Percentiles rank a stretch among this genome's conserved stretches.
Evolutionary conservation across 2,888 invertebrate genomes (phyloP).

Genomic region (Epinotia demarniana): DNA sequence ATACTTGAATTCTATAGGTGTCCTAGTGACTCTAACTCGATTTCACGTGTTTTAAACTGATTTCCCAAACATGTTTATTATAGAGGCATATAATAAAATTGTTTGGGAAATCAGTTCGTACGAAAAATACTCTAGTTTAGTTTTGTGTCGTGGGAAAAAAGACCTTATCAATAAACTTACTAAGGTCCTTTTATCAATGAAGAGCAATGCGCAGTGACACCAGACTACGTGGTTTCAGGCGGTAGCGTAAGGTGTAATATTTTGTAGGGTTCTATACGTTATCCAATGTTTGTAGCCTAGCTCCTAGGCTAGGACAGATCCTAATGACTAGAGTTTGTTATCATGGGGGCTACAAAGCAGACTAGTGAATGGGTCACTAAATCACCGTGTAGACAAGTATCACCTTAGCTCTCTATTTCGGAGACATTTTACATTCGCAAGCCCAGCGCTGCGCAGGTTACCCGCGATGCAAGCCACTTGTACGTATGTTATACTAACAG

Average conservation of each 20-base stretch:
- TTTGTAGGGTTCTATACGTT: slow-evolving; percentile 23
- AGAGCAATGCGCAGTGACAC: not conserved
- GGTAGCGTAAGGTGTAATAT: slow-evolving; percentile 21
- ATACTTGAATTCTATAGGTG: not conserved
- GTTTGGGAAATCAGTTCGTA: not conserved
- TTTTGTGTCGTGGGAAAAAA: not conserved
- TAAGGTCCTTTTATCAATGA: not conserved
- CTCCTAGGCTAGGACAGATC: not conserved
- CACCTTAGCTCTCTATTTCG: not conserved
- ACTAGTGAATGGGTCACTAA: not conserved
- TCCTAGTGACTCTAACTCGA: not conserved
- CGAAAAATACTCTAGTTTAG: not conserved
- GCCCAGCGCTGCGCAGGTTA: too few species aligned
- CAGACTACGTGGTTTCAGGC: slow-evolving; percentile 1
- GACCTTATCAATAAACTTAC: not conserved
- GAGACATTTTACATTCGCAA: not conserved
- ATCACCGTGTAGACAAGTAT: not conserved
- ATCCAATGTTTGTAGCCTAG: slow-evolving; percentile 11
- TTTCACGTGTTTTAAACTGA: not conserved
- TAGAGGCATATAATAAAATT: too few species aligned
- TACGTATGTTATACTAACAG: too few species aligned
- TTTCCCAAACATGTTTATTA: not conserved
- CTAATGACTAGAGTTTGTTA: not conserved
- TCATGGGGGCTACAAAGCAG: not conserved
- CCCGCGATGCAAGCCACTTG: too few species aligned